Evolutionary conservation across 2,113 vertebrate species (phyloP), one percentile per base, ranked within the genome.

Genomic region (Malaclemys terrapin): DNA sequence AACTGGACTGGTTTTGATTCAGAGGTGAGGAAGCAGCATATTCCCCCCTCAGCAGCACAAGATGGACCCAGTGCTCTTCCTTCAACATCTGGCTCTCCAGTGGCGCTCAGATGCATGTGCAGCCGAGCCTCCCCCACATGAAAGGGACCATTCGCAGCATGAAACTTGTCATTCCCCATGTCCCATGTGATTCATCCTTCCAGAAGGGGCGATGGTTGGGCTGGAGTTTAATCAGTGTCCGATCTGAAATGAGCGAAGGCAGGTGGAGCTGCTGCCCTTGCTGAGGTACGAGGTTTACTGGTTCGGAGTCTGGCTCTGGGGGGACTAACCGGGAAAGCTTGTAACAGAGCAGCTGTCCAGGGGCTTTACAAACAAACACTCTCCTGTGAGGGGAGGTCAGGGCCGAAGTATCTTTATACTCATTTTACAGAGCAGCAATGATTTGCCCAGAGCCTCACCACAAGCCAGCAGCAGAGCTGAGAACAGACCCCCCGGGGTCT

Each of bases 221-320:
- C 97, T 97, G 97, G 94, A 80, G 95, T 85, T 97, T 96, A 96
- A 97, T 97, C 92, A 95, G 93, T 94, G 89, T 1, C 96, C 96
- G 95, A 94, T 95, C 14, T 45, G 13, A 78, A 59, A 72, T 83
- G 83, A 97, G 96, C 88, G 94, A 96, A 95, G 84, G 94, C 91
- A 91, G 93, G 97, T 1, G 94, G 95, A 96, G 93, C 96, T 47
- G 92, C 96, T 42, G 83, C 45, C 56, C 56, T 57, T 10, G 56
- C 56, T 57, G 56, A 27, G 56, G 56, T 29, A 29, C 24, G 25
- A 25, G 9, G 10, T 57, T 57, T 57, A 57, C 27, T 29, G 57
- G 57, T 59, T 59, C 11, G 2, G 25, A 11, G 11, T 29, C 27
- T 12, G 10, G 57, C 57, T 29, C 88, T 93, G 27, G 3, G 14